Percentiles rank a stretch among this genome's conserved stretches.
phyloP scores from a whole-genome alignment of 37 sponge, comb jelly and placozoan species.

The Halisarca cf. caerulea region DNA sequence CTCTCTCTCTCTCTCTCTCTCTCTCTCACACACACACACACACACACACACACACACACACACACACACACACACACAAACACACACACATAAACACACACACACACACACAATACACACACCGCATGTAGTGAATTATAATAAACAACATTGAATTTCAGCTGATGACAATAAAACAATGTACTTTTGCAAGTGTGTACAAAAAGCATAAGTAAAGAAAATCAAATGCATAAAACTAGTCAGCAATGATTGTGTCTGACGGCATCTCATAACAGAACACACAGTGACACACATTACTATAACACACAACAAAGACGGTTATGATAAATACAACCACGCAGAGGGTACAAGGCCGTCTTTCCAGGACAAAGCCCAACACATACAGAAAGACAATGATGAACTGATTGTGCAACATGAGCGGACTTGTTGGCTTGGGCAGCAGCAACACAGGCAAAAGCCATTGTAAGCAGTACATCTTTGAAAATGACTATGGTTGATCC shows the following conservation, averaged over 20 bases:
- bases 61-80: not conserved
- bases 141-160: not conserved
- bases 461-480: conserved; percentile 94
- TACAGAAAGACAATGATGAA: conserved; percentile 75
- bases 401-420: conserved; percentile 81
- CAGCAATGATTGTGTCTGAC: not conserved
- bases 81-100: no score
- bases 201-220: not conserved
- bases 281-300: conserved; percentile 79
- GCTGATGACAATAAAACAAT: not conserved
- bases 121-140: not conserved
- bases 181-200: not conserved
- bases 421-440: conserved; percentile 82
- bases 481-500: no score
- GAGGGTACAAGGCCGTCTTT: conserved; percentile 84
- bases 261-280: conserved; percentile 66
- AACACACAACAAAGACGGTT: conserved; percentile 78
- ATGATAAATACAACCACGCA: conserved; percentile 85
- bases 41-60: not conserved
- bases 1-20: not conserved
- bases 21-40: conserved; percentile 9
- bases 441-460: conserved; percentile 95
- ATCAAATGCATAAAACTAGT: not conserved
- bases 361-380: conserved; percentile 76
- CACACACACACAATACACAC: no score